These are phyloP conservation scores for Listrodromus nycthemerus DNA, from an alignment of 2,888 invertebrate species.

Conservation along the genomic window DNA sequence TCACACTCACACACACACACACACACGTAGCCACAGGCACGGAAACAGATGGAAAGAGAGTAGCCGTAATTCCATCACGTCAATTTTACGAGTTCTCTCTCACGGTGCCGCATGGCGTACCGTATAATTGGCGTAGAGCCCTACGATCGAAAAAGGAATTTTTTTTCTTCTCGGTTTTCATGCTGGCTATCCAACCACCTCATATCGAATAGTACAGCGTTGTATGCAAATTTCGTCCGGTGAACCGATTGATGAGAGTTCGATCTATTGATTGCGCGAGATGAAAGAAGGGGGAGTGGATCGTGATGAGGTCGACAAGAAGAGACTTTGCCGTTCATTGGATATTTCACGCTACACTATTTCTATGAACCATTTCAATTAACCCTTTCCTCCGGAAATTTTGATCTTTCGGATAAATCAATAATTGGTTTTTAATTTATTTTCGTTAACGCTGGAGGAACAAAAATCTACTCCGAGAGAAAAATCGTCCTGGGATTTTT, in stretches of 20 bases:
- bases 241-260: constrained; percentile 63
- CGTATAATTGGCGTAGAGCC: constrained; percentile 59
- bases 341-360: constrained; percentile 32
- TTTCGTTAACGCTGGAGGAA: background rate
- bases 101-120: constrained; percentile 35
- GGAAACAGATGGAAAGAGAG: constrained; percentile 36
- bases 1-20: constrained; percentile 2
- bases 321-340: constrained; percentile 27
- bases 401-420: constrained; percentile 13
- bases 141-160: constrained; percentile 61
- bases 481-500: background rate
- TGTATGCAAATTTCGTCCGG: constrained; percentile 61
- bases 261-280: constrained; percentile 37
- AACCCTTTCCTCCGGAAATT: constrained; percentile 2
- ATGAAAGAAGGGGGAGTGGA: constrained; percentile 1
- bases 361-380: constrained; percentile 29
- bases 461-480: background rate
- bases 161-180: constrained; percentile 32
- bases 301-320: constrained; percentile 33
- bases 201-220: constrained; percentile 51
- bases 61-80: constrained; percentile 60
- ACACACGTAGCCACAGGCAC: background rate
- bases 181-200: constrained; percentile 34
- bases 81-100: constrained; percentile 55
- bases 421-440: background rate